A percentile compares a stretch with the other conserved stretches of the same genome.
Conservation (phyloP, 2,888 invertebrate species). For the Acrobasis consociella region DNA sequence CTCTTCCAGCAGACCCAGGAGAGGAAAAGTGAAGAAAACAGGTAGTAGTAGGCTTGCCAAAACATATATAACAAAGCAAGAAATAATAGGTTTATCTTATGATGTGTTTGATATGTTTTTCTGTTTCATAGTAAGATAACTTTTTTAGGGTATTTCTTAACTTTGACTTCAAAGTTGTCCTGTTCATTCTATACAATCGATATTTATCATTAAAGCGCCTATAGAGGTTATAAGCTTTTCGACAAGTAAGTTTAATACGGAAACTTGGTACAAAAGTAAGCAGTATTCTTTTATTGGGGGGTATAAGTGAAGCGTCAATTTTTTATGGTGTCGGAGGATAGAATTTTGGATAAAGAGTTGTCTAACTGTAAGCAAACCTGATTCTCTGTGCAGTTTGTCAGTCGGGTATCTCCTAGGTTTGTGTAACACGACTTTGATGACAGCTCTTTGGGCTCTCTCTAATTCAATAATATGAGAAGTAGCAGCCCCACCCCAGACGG, state of each 20-base stretch:
- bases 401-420: neutral
- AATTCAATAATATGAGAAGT: no score
- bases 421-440: slow-evolving; percentile 8
- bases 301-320: neutral
- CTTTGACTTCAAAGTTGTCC: neutral
- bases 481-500: slow-evolving; percentile 18
- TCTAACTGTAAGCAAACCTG: neutral
- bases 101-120: neutral
- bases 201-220: slow-evolving; percentile 20
- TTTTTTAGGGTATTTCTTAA: neutral
- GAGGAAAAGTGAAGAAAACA: no score
- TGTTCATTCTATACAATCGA: slow-evolving; percentile 28
- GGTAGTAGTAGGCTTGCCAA: no score
- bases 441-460: slow-evolving; percentile 19
- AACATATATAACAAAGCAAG: no score
- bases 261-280: neutral
- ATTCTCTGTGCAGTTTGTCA: neutral
- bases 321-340: slow-evolving; percentile 5
- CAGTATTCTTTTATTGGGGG: neutral
- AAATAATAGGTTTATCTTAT: no score
- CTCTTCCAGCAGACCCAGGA: no score
- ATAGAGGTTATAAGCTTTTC: neutral
- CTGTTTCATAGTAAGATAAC: neutral
- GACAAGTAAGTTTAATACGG: neutral
- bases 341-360: no score